These are phyloP conservation scores for Cepphus grylle DNA, from an alignment of 2,113 vertebrate species.

Conservation along the genomic window DNA sequence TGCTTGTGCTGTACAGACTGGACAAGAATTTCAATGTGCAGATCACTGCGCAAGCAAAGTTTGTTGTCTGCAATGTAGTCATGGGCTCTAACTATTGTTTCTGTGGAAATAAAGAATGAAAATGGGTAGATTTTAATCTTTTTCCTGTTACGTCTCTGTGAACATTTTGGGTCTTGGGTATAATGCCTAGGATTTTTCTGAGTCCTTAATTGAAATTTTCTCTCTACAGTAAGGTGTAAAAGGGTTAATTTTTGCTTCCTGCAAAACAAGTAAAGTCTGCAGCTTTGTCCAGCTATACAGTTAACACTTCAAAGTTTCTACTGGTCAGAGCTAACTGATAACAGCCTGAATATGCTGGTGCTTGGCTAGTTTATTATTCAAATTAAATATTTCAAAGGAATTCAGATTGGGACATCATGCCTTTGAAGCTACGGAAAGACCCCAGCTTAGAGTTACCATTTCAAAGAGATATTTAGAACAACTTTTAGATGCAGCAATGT, in stretches of 20 bases:
- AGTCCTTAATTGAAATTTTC: background rate
- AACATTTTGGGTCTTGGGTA: background rate
- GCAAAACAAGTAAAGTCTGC: background rate
- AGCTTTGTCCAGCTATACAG: slow-evolving; percentile 6
- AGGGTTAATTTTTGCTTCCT: background rate
- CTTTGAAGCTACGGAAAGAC: slow-evolving; percentile 28
- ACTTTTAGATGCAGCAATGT: background rate
- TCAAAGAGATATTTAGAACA: slow-evolving; percentile 43
- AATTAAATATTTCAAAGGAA: slow-evolving; percentile 46
- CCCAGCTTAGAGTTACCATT: background rate
- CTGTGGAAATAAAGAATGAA: background rate
- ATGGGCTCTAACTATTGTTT: background rate
- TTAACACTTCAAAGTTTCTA: slow-evolving; percentile 58
- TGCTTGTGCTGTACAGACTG: background rate
- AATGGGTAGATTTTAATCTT: background rate
- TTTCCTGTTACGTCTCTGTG: background rate
- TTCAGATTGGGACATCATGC: background rate
- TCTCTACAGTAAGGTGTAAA: background rate
- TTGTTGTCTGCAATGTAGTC: background rate
- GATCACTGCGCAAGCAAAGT: background rate
- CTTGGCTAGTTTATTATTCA: slow-evolving; percentile 42
- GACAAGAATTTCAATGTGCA: background rate
- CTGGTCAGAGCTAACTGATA: slow-evolving; percentile 46
- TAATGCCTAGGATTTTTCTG: background rate
- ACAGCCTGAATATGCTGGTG: background rate